Base-by-base conservation (phyloP, 1,140 invertebrate species). In the Plectrocnemia conspersa region DNA sequence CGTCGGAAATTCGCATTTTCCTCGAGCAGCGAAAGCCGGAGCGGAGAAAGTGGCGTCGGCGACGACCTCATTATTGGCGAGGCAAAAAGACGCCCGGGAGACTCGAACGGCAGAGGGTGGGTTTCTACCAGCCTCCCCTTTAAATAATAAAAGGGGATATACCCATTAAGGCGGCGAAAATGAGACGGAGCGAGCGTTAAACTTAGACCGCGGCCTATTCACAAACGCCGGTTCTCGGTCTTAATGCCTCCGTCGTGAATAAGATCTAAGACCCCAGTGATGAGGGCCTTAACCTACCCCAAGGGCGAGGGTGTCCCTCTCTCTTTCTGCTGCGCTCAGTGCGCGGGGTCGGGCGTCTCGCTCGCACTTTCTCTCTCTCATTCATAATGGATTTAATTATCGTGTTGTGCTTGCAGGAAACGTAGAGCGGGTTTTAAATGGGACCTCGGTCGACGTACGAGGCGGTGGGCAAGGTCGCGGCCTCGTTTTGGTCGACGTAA, bases 321-420 rank as follows among this genome's bases (percentile, higher is more conserved):
- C 48, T 52, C 19, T 6, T 29, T 32, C 16, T 21, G 1, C 1
- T n/a, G n/a, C 15, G 38, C n/a, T 7, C 1, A 7, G 4, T 5
- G 35, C 19, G 2, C 1, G 22, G 18, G 15, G 41, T 15, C 32
- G 42, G 45, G 18, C 50, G 18, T 46, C 24, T 35, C 41, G 16
- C 41, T 33, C 42, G 42, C 36, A 10, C 19, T n/a, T n/a, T n/a
- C n/a, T 13, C 36, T 13, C 25, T 52, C 52, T 41, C 59, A 54
- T 56, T 61, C 59, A 57, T 61, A 61, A 61, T 61, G 59, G 59
- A 61, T 57, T 61, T 61, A 61, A 61, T 61, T 61, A 61, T 57
- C 54, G 52, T 54, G 25, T 32, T 29, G 53, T 55, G 48, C 49
- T 52, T 35, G 40, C 40, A 44, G 40, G 16, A 22, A 44, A 22